phyloP scores from a whole-genome alignment of 2,797 vertebrate genomes.

The Falco naumanni region DNA sequence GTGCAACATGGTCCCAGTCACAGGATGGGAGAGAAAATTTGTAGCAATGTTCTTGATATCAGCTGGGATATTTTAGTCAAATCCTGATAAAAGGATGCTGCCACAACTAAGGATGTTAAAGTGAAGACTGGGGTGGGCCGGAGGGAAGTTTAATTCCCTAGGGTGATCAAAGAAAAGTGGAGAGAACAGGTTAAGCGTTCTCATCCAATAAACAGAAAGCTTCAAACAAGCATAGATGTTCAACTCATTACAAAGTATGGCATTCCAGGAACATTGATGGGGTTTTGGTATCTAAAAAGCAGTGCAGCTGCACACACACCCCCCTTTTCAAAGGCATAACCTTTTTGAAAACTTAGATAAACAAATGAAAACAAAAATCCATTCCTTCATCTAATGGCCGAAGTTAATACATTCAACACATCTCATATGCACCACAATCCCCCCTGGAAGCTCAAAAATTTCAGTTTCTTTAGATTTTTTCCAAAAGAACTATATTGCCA shows the following conservation, averaged over 20 bases:
- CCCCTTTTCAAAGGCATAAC: neutral
- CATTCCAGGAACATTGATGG: no score
- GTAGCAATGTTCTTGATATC: fast-evolving
- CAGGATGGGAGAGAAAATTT: fast-evolving
- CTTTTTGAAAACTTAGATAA: neutral
- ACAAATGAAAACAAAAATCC: neutral
- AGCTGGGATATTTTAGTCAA: neutral
- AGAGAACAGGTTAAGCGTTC: neutral
- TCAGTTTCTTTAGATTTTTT: neutral
- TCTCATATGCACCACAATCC: neutral
- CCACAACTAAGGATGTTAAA: neutral
- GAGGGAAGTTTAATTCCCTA: neutral
- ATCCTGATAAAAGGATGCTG: neutral
- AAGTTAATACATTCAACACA: neutral
- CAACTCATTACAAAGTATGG: neutral
- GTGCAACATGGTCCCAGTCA: neutral
- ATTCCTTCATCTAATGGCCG: neutral
- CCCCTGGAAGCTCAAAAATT: neutral
- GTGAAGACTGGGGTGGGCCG: neutral
- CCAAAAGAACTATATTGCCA: neutral
- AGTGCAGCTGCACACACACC: no score
- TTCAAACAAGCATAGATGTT: neutral
- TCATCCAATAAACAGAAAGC: neutral
- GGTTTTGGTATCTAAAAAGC: neutral
- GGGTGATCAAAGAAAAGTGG: fast-evolving